A percentile compares a stretch with the other conserved stretches of the same genome.
phyloP scores from a whole-genome alignment of 2,888 invertebrate genomes.

The Blastobasis lacticolella region DNA sequence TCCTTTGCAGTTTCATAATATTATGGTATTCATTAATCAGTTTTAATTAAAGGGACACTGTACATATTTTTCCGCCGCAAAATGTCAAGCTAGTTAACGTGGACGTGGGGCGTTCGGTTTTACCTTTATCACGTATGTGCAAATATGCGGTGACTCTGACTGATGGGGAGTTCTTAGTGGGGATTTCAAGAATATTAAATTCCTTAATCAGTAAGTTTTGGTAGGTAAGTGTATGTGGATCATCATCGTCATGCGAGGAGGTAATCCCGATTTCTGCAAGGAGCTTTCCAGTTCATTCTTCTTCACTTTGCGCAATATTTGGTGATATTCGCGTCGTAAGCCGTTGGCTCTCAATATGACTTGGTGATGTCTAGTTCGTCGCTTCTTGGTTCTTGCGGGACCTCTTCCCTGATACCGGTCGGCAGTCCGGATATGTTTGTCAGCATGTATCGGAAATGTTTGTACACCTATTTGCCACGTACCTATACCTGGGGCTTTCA shows the following conservation, averaged over 20 bases:
- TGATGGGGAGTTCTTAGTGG: too few species aligned
- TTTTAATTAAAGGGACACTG: slow-evolving; percentile 8
- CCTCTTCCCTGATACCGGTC: too few species aligned
- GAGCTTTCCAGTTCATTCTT: background rate
- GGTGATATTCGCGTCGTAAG: too few species aligned
- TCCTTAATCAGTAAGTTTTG: background rate
- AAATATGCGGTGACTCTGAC: background rate
- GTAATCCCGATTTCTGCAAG: background rate
- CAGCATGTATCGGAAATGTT: too few species aligned
- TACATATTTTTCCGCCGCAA: background rate
- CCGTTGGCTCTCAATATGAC: too few species aligned
- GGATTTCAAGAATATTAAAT: background rate
- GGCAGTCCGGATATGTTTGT: too few species aligned
- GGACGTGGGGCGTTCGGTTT: background rate
- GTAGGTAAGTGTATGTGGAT: background rate
- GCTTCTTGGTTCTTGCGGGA: too few species aligned
- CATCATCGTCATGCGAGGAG: background rate
- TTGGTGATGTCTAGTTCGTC: too few species aligned
- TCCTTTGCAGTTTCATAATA: slow-evolving; percentile 11
- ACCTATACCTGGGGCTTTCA: too few species aligned
- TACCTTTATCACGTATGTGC: background rate
- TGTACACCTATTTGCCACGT: too few species aligned
- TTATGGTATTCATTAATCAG: slow-evolving; percentile 9
- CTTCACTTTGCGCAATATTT: too few species aligned
- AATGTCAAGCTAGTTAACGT: background rate